Evolutionary conservation across 1,140 invertebrate genomes (phyloP).

Genomic region (Apocrypta bakeri): DNA sequence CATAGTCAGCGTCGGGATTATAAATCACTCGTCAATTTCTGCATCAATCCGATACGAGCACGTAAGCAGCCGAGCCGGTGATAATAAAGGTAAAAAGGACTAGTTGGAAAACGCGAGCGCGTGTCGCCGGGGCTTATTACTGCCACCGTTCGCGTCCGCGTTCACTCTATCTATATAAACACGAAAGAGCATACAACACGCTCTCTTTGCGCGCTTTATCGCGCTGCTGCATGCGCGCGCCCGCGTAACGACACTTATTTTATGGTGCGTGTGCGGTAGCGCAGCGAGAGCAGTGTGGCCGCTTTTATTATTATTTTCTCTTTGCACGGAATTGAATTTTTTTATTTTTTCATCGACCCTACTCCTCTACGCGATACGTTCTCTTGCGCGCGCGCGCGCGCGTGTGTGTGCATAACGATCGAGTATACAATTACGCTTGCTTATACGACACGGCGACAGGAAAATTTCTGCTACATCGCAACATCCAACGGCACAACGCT

Average conservation of each 20-base stretch:
- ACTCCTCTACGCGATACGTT: no score
- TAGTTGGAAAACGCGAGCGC: not conserved
- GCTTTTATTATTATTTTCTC: not conserved
- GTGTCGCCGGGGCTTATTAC: slow-evolving; percentile 16
- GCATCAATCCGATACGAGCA: slow-evolving; percentile 11
- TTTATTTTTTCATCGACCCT: not conserved
- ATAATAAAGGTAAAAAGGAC: slow-evolving; percentile 9
- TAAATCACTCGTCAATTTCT: slow-evolving; percentile 32
- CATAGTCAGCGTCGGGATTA: not conserved
- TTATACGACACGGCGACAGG: no score
- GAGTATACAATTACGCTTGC: no score
- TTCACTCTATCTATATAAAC: no score
- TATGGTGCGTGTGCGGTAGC: not conserved
- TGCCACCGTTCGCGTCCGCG: not conserved
- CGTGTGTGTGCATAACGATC: no score
- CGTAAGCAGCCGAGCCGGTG: not conserved
- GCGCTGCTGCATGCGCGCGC: not conserved
- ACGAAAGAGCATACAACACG: not conserved
- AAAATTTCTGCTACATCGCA: not conserved
- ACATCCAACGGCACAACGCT: not conserved
- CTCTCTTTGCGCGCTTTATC: slow-evolving; percentile 22
- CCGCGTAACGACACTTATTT: slow-evolving; percentile 38
- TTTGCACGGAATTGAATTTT: not conserved
- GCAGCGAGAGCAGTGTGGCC: no score
- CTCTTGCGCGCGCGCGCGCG: no score